These are phyloP conservation scores for Luidia sarsii DNA, from an alignment of 53 echinoderm and acorn worm species.

Conservation along the genomic window DNA sequence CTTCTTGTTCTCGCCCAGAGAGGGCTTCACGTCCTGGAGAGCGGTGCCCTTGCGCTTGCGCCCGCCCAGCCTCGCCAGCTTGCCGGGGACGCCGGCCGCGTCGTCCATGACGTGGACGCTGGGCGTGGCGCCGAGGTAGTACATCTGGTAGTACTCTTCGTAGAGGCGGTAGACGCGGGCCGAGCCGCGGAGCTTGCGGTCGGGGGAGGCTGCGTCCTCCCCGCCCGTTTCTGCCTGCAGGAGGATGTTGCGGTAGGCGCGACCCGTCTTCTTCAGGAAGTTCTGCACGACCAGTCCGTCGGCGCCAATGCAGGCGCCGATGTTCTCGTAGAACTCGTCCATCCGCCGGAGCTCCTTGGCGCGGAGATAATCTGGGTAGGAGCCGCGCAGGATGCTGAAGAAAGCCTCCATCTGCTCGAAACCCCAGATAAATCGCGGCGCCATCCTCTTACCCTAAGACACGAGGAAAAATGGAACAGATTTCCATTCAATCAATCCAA, in stretches of 20 bases:
- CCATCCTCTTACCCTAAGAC: no score
- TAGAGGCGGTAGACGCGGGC: constrained; percentile 19
- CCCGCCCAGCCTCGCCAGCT: neutral
- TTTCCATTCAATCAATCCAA: no score
- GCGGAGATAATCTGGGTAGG: constrained; percentile 24
- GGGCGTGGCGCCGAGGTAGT: constrained; percentile 12
- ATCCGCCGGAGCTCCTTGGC: constrained; percentile 46
- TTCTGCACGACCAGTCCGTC: constrained; percentile 41
- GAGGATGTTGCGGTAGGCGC: constrained; percentile 37
- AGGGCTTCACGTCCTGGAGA: no score
- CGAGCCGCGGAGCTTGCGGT: constrained; percentile 34
- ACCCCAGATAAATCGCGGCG: constrained; percentile 27
- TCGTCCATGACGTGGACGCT: neutral
- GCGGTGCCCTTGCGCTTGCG: neutral
- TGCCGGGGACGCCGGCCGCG: neutral
- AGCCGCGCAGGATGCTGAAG: constrained; percentile 19
- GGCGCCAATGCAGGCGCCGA: constrained; percentile 32
- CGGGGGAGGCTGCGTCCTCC: neutral
- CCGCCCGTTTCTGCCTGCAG: constrained; percentile 23
- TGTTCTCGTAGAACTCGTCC: constrained; percentile 48
- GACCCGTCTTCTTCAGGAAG: constrained; percentile 43
- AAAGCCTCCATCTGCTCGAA: constrained; percentile 26
- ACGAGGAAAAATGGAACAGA: no score
- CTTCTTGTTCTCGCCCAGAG: no score
- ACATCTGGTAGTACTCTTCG: constrained; percentile 47